A percentile compares a stretch with the other conserved stretches of the same genome.
These are phyloP conservation scores for Phortica magna DNA, from an alignment of 2,888 invertebrate species.

Conservation along the genomic window DNA sequence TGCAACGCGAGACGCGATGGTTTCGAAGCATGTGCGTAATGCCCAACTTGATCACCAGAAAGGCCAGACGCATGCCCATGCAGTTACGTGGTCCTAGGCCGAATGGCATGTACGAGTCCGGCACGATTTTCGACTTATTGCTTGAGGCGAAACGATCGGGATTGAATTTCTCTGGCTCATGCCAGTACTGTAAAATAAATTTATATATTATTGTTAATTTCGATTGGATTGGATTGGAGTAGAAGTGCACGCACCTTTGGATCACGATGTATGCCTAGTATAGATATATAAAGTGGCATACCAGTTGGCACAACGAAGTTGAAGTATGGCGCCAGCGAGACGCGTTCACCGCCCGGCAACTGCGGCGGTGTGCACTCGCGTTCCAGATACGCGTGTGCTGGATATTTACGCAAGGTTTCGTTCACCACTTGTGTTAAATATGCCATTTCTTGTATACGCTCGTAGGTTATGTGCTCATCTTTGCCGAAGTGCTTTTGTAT, in stretches of 20 bases:
- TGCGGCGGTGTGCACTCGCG: conserved; percentile 56
- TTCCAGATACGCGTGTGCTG: conserved; percentile 65
- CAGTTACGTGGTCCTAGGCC: conserved; percentile 66
- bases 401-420: conserved; percentile 67
- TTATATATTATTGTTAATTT: not conserved
- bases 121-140: conserved; percentile 50
- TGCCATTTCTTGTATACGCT: conserved; percentile 47
- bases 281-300: conserved; percentile 66
- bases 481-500: conserved; percentile 57
- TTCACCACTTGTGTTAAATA: conserved; percentile 56
- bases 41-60: conserved; percentile 62
- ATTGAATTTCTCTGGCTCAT: conserved; percentile 60
- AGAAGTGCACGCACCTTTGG: conserved; percentile 51
- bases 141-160: conserved; percentile 62
- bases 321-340: conserved; percentile 56
- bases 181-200: conserved; percentile 54
- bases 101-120: conserved; percentile 59
- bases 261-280: conserved; percentile 63
- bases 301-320: conserved; percentile 58
- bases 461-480: conserved; percentile 49
- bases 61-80: conserved; percentile 66
- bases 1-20: conserved; percentile 57
- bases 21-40: conserved; percentile 61
- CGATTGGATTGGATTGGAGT: not conserved
- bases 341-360: conserved; percentile 42